Evolutionary conservation across 92 coral and sea anemone species (phyloP).

Genomic region (Chrysogorgia sp.): DNA sequence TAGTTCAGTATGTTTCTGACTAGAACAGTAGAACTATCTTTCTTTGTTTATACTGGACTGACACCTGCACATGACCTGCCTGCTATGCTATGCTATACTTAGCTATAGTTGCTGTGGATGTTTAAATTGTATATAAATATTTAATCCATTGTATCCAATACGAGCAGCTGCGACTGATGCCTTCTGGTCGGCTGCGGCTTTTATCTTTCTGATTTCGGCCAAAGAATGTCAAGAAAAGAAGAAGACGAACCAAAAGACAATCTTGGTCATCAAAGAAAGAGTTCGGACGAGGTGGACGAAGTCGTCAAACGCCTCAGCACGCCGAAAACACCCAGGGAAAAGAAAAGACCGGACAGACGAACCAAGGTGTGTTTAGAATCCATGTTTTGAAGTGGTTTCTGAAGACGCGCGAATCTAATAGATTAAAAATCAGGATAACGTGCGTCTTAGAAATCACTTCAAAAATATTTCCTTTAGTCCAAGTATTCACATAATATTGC

Average conservation of each 20-base stretch:
- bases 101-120: too few species aligned
- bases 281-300: conserved; percentile 3
- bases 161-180: too few species aligned
- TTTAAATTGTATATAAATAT: too few species aligned
- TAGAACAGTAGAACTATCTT: too few species aligned
- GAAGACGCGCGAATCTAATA: not conserved
- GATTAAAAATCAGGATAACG: not conserved
- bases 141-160: too few species aligned
- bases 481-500: too few species aligned
- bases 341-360: not conserved
- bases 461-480: too few species aligned
- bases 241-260: not conserved
- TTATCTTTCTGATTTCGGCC: not conserved
- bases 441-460: too few species aligned
- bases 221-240: conserved; percentile 9
- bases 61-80: too few species aligned
- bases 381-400: not conserved
- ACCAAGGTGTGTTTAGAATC: not conserved
- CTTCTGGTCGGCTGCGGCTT: not conserved
- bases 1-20: too few species aligned
- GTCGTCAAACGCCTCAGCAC: conserved; percentile 18
- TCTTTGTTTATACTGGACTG: too few species aligned
- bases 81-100: too few species aligned
- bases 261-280: conserved; percentile 6
- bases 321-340: not conserved